Evolutionary conservation across 2,888 invertebrate genomes (phyloP), one percentile per base, ranked within the genome.

Genomic region (Tachina grossa): DNA sequence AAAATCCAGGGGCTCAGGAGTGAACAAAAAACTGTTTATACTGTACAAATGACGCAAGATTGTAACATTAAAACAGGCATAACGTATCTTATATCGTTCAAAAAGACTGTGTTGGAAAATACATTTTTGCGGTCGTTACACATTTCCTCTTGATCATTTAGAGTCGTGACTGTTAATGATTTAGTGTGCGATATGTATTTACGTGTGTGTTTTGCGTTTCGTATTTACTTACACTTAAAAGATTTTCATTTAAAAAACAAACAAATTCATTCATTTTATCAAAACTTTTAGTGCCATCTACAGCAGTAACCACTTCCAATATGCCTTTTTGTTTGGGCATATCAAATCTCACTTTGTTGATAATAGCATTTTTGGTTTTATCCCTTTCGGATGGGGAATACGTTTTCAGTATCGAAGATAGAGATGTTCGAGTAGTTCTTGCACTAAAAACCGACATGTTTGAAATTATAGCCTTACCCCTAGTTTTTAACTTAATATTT

Each of bases 311-410:
- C 0, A 89, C 90, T 45, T 89, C 89, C 0, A 82, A 22, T 0
- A 92, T 77, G 5, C 91, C 91, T 75, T 90, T 90, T 51, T 89
- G 88, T 66, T 90, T 90, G 0, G 91, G 90, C 51, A 89, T 88
- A 6, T 89, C 84, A 72, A 92, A 92, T 9, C 92, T 90, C 2
- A 92, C 92, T 83, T 90, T 92, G 87, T 92, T 92, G 6, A 91
- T 87, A 5, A 89, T 88, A 2, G 89, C 89, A 75, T 83, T 87
- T 77, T 92, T 92, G 0, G 89, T 87, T n/a, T 90, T 90, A 47
- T 92, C 92, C 3, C 92, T 89, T 61, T 92, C 91, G 1, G 87
- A 86, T n/a, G 89, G 87, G 5, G 90, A 88, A 83, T 90, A 92
- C 0, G 88, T 39, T 77, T 92, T 92, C 11, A 92, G 87, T 80